A percentile compares a stretch with the other conserved stretches of the same genome.
Conservation (phyloP, 1,140 invertebrate genomes). For the Pararge aegeria region DNA sequence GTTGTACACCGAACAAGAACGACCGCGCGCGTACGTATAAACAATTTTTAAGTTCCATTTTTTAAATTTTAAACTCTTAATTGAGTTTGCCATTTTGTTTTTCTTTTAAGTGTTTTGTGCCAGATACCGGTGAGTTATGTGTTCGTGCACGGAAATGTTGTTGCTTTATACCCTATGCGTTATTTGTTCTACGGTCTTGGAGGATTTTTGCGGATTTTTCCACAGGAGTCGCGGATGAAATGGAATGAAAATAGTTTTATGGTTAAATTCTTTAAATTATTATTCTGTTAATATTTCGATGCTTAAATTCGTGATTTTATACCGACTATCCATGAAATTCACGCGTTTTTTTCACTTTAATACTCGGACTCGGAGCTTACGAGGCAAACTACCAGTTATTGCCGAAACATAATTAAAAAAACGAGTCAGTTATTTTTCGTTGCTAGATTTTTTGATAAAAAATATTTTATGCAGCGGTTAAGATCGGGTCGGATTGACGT, state of each 20-base stretch:
- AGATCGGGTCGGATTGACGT: too few relatives aligned
- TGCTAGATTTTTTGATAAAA: too few relatives aligned
- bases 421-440: too few relatives aligned
- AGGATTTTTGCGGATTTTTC: neutral
- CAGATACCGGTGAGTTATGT: slow-evolving; percentile 21
- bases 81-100: neutral
- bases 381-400: too few relatives aligned
- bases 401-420: too few relatives aligned
- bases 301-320: too few relatives aligned
- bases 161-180: neutral
- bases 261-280: neutral
- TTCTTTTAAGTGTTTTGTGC: slow-evolving; percentile 20
- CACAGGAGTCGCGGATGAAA: neutral
- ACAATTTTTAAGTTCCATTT: slow-evolving; percentile 17
- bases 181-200: neutral
- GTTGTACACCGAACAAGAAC: slow-evolving; percentile 33
- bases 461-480: too few relatives aligned
- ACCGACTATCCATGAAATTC: too few relatives aligned
- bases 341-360: too few relatives aligned
- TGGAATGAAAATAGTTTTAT: neutral
- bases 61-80: slow-evolving; percentile 6
- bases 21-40: slow-evolving; percentile 66
- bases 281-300: too few relatives aligned
- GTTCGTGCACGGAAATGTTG: slow-evolving; percentile 6
- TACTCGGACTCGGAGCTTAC: too few relatives aligned